Evolutionary conservation across 2,797 vertebrate genomes (phyloP).

Genomic region (Carcharodon carcharias): DNA sequence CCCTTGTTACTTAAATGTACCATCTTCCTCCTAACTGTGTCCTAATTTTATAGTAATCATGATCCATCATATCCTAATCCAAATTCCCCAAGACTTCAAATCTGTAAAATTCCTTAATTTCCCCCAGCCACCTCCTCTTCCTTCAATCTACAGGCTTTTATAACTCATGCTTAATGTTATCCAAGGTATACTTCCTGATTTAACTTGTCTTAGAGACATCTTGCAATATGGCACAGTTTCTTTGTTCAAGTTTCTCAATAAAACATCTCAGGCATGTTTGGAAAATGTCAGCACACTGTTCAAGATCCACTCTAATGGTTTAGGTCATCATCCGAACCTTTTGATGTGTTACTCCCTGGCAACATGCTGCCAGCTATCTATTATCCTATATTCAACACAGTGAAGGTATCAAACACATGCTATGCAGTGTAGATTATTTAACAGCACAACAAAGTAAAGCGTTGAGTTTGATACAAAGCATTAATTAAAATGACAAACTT

Average conservation of each 20-base stretch:
- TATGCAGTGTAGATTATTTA: neutral
- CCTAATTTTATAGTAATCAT: neutral
- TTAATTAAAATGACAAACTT: constrained; percentile 11
- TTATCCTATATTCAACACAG: neutral
- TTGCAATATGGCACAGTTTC: neutral
- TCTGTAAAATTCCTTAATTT: neutral
- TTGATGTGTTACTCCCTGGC: neutral
- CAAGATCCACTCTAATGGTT: neutral
- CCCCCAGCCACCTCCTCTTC: neutral
- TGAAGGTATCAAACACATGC: neutral
- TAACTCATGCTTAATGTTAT: neutral
- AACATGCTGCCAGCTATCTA: neutral
- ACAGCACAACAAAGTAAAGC: neutral
- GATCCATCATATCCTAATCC: neutral
- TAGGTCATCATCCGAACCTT: neutral
- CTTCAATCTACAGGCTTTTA: neutral
- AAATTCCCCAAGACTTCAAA: neutral
- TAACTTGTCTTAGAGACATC: neutral
- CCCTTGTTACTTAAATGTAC: neutral
- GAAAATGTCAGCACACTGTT: neutral
- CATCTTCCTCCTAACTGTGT: neutral
- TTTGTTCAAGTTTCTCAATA: neutral
- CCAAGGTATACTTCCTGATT: neutral
- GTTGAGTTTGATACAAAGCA: neutral
- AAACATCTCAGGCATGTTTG: neutral